phyloP scores from a whole-genome alignment of 2,797 vertebrate species.

The Hemibagrus guttatus region DNA sequence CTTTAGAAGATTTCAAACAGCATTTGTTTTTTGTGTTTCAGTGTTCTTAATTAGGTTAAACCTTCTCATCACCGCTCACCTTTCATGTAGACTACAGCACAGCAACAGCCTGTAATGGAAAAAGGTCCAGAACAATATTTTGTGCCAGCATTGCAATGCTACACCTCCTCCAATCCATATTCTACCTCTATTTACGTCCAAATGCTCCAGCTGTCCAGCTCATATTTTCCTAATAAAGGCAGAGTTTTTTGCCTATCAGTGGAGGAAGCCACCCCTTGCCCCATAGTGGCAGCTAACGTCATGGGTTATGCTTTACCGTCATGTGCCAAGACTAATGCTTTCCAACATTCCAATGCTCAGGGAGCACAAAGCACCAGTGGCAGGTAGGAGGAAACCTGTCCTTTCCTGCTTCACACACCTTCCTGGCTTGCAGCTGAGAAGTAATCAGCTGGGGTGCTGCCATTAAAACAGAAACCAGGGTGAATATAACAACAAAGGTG shows the following conservation, averaged over 20 bases:
- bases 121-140: conserved; percentile 30
- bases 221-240: conserved; percentile 59
- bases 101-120: conserved; percentile 27
- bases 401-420: conserved; percentile 56
- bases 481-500: conserved; percentile 14
- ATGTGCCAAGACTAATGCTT: conserved; percentile 51
- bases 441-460: conserved; percentile 20
- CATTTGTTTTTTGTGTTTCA: not conserved
- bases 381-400: conserved; percentile 62
- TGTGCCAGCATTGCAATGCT: conserved; percentile 34
- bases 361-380: conserved; percentile 28
- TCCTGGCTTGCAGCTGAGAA: conserved; percentile 44
- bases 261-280: conserved; percentile 57
- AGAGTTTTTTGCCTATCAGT: conserved; percentile 35
- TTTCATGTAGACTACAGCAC: not conserved
- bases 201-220: conserved; percentile 33
- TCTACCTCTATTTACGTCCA: conserved; percentile 25
- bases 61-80: not conserved
- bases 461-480: conserved; percentile 7
- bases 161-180: conserved; percentile 30
- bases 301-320: conserved; percentile 43
- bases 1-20: conserved; percentile 8
- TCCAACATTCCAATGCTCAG: conserved; percentile 50
- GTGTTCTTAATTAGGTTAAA: not conserved
- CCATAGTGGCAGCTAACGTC: conserved; percentile 54